Evolutionary conservation across 2,888 invertebrate genomes (phyloP).

Genomic region (Coleophora flavipennella): DNA sequence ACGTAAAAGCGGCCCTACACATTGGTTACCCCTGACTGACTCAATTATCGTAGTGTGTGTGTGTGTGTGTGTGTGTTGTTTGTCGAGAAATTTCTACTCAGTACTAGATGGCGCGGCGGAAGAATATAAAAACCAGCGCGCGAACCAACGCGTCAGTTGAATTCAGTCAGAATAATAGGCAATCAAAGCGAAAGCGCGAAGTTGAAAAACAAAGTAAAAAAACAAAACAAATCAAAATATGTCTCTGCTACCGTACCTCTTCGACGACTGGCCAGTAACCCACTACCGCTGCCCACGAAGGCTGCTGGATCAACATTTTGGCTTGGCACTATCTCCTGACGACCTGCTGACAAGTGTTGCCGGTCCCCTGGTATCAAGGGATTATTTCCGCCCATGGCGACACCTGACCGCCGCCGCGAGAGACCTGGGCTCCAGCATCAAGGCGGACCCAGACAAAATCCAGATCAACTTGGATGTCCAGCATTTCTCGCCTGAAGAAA

Average conservation of each 20-base stretch:
- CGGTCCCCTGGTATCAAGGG: constrained; percentile 32
- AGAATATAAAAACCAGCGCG: constrained; percentile 25
- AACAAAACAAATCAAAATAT: no score
- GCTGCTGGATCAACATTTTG: constrained; percentile 68
- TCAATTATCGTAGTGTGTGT: no score
- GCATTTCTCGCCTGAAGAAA: constrained; percentile 83
- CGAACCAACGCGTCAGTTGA: constrained; percentile 16
- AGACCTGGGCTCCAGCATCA: constrained; percentile 66
- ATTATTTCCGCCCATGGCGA: constrained; percentile 58
- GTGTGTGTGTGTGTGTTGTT: no score
- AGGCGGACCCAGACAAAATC: constrained; percentile 70
- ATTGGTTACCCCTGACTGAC: no score
- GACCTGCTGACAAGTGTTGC: constrained; percentile 45
- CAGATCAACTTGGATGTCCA: constrained; percentile 82
- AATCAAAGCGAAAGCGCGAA: constrained; percentile 10
- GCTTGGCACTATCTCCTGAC: constrained; percentile 60
- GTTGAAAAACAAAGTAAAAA: no score
- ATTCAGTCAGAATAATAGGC: constrained; percentile 1
- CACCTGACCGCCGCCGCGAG: constrained; percentile 57
- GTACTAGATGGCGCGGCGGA: constrained; percentile 39
- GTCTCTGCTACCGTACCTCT: constrained; percentile 39
- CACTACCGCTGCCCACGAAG: constrained; percentile 36
- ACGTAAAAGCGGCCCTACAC: background rate
- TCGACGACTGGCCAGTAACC: constrained; percentile 22
- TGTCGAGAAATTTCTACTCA: constrained; percentile 35